These are phyloP conservation scores for Pardalotus punctatus DNA, from an alignment of 2,113 vertebrate species.

Conservation along the genomic window DNA sequence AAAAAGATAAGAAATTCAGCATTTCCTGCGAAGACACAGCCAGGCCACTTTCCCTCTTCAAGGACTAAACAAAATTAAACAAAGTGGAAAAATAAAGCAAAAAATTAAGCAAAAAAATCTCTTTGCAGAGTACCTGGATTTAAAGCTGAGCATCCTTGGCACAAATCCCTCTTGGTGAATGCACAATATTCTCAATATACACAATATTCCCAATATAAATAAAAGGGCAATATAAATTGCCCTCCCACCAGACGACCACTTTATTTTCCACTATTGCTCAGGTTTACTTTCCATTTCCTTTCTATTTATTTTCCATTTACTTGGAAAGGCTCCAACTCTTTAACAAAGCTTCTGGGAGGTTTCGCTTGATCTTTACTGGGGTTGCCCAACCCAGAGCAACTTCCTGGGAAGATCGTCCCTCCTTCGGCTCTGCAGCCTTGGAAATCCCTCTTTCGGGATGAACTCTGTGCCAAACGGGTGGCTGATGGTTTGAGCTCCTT, in stretches of 20 bases:
- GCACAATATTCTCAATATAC: background rate
- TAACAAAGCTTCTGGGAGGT: background rate
- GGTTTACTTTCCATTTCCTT: background rate
- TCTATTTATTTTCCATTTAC: fast-evolving
- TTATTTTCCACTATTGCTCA: background rate
- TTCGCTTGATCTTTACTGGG: background rate
- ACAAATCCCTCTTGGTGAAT: background rate
- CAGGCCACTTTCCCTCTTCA: background rate
- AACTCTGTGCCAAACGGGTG: fast-evolving
- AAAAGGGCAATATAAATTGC: too few relatives aligned
- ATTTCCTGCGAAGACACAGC: background rate
- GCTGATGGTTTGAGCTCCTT: background rate
- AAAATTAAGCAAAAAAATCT: background rate
- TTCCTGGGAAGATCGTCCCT: background rate
- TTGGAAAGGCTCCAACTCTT: background rate
- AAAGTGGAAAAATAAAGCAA: too few relatives aligned
- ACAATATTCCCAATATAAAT: background rate
- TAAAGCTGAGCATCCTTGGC: background rate
- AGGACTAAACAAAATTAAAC: background rate
- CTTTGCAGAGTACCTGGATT: background rate
- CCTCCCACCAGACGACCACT: fast-evolving
- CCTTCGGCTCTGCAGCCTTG: background rate
- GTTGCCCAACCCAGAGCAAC: background rate
- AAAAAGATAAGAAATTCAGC: background rate
- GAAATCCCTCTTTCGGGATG: background rate